Percentiles rank a stretch among this genome's conserved stretches.
Evolutionary conservation across 2,797 vertebrate species (phyloP).

Genomic region (Pangasius larnaudii): DNA sequence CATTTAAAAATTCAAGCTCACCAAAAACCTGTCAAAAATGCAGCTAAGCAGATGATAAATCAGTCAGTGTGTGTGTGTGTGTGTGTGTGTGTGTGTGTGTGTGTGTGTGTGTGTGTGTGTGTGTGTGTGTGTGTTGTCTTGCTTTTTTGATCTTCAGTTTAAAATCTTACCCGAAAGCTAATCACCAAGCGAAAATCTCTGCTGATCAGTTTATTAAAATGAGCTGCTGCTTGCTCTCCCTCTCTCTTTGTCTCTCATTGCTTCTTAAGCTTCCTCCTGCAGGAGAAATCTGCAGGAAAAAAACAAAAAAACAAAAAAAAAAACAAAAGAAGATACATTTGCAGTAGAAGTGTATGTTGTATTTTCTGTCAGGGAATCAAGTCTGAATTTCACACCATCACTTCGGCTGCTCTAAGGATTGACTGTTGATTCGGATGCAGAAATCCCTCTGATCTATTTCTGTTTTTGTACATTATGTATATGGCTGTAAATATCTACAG

Average conservation of each 20-base stretch:
- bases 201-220: conserved; percentile 4
- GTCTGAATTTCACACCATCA: neutral
- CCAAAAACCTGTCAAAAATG: no score
- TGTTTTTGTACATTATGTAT: neutral
- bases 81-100: neutral
- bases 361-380: neutral
- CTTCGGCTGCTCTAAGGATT: neutral
- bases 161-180: neutral
- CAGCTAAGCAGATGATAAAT: no score
- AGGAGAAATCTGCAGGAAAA: no score
- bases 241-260: neutral
- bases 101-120: neutral
- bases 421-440: no score
- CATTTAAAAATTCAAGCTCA: no score
- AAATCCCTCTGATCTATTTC: neutral
- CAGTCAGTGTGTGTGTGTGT: neutral
- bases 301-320: no score
- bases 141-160: neutral
- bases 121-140: neutral
- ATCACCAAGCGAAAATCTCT: neutral
- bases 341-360: neutral
- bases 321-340: neutral
- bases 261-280: no score
- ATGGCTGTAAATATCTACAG: neutral
- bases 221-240: neutral